Base-by-base conservation (phyloP, 2,113 vertebrate genomes). In the Macroglossus sobrinus region DNA sequence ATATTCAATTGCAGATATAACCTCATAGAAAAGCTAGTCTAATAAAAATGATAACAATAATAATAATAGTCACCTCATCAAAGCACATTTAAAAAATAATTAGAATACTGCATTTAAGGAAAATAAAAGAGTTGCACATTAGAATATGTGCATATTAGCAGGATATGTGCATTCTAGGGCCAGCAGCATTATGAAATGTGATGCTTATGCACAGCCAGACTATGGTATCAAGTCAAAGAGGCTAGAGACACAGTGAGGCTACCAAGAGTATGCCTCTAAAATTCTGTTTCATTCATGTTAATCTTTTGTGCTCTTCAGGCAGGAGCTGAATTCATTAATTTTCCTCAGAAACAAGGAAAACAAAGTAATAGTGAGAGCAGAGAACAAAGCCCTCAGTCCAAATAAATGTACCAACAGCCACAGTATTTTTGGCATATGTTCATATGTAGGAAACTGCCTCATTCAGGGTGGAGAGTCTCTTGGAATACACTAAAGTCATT, bases 321-420 rank as follows among this genome's bases (percentile, higher is more conserved):
- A 81, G 35, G 15, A 85, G 21, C n/a, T 92, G n/a, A 96, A 76
- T 69, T 78, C 43, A 84, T 74, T 76, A 81, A 74, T 74, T 69
- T 91, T 76, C 69, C 15, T 76, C 19, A 90, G 53, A 89, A 76
- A 95, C 6, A 81, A 18, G 33, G n/a, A 93, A 89, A 92, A 85
- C 66, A 93, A 93, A 95, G 68, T n/a, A 87, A 66, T n/a, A 66
- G 33, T 43, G 22, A 93, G 5, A 76, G 30, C 69, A 75, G 93
- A 96, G 55, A 94, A 57, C 64, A 95, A 80, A 89, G 90, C 15
- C 40, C 22, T 50, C 86, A 75, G 26, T 92, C 55, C 63, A 96
- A 93, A 96, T 69, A 81, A 64, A 89, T 63, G 28, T 75, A 66
- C 81, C 38, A 43, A 43, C 10, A 68, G 35, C 59, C 35, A 38